A percentile compares a stretch with the other conserved stretches of the same genome.
Conservation (phyloP, 2,888 invertebrate species). For the Busseola fusca region DNA sequence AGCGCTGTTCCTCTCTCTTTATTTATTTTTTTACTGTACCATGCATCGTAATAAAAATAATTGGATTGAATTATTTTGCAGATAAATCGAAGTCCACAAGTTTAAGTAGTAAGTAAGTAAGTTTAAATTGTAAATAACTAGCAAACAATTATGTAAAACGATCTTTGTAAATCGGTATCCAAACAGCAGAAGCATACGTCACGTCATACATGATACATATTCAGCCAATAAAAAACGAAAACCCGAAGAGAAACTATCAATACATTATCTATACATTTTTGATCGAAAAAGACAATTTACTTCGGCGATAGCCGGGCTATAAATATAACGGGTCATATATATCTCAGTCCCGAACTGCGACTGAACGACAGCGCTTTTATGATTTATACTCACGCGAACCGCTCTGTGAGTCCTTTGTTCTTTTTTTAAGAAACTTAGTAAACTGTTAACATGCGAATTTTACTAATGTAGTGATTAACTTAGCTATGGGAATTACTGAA, state of each 20-base stretch:
- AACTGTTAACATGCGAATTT: constrained; percentile 45
- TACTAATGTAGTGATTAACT: constrained; percentile 11
- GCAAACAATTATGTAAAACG: background rate
- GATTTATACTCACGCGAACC: constrained; percentile 74
- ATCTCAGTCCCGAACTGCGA: constrained; percentile 75
- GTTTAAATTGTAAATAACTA: constrained; percentile 5
- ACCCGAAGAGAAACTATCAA: constrained; percentile 36
- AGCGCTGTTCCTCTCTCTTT: too few species aligned
- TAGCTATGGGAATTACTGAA: constrained; percentile 17
- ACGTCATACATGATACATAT: constrained; percentile 38
- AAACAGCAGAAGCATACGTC: constrained; percentile 25
- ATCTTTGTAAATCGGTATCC: background rate
- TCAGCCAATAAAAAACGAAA: constrained; percentile 45
- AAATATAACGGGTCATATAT: constrained; percentile 75
- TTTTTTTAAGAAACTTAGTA: constrained; percentile 44
- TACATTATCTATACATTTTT: constrained; percentile 54
- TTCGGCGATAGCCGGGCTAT: constrained; percentile 70
- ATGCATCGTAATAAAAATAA: background rate
- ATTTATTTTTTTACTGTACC: too few species aligned
- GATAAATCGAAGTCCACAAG: background rate
- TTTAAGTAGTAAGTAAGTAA: too few species aligned
- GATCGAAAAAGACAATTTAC: constrained; percentile 61
- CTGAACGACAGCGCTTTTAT: constrained; percentile 74
- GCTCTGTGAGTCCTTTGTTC: constrained; percentile 57
- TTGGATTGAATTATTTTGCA: background rate